Evolutionary conservation across 2,113 vertebrate species (phyloP).

Genomic region (Acrocephalus arundinaceus): DNA sequence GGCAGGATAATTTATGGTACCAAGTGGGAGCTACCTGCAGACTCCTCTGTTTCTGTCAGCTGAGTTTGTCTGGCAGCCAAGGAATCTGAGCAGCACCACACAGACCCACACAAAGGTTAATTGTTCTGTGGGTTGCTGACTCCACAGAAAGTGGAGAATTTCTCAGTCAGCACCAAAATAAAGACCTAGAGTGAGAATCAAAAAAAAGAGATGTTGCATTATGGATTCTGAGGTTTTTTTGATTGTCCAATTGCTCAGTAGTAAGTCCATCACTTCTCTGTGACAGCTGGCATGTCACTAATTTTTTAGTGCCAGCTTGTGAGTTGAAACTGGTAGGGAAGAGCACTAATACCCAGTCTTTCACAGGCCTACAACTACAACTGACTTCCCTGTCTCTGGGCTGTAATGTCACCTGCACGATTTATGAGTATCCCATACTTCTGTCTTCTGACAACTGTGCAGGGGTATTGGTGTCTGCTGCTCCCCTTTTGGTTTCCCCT

Average conservation of each 20-base stretch:
- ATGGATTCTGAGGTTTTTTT: background rate
- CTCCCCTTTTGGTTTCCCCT: background rate
- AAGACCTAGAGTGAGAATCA: background rate
- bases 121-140: background rate
- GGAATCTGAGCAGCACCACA: background rate
- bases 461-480: background rate
- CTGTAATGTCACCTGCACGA: background rate
- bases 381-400: background rate
- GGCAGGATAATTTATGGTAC: background rate
- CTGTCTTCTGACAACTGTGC: background rate
- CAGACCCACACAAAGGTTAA: background rate
- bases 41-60: background rate
- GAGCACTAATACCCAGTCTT: background rate
- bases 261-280: background rate
- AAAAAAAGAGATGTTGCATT: background rate
- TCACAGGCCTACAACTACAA: background rate
- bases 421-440: background rate
- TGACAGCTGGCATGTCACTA: background rate
- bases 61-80: background rate
- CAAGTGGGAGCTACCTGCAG: background rate
- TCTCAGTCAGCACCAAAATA: background rate
- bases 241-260: background rate
- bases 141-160: background rate
- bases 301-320: background rate
- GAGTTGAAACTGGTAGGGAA: background rate